phyloP scores from a whole-genome alignment of 2,113 vertebrate species.

The Megalops atlanticus region DNA sequence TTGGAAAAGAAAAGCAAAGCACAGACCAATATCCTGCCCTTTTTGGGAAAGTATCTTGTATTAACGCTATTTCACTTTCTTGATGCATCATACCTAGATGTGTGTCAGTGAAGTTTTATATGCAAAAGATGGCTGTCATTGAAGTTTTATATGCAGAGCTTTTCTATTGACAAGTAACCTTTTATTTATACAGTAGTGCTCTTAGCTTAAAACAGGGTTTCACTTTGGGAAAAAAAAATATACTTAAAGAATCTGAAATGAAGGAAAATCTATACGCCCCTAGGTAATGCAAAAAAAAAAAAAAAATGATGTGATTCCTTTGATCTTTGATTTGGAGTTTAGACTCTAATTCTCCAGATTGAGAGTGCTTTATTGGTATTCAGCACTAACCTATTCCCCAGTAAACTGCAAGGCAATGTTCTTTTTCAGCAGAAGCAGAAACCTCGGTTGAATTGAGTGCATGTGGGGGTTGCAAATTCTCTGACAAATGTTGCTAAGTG shows the following conservation, averaged over 20 bases:
- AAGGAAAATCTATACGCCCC: background rate
- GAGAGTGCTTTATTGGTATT: constrained; percentile 1
- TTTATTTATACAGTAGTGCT: too few species aligned
- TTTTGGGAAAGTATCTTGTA: too few species aligned
- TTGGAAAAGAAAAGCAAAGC: too few species aligned
- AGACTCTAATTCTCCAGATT: background rate
- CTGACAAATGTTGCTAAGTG: constrained; percentile 8
- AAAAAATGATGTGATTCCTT: constrained; percentile 1
- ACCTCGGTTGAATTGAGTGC: background rate
- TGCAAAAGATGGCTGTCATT: too few species aligned
- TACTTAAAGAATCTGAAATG: background rate
- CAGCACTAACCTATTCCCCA: background rate
- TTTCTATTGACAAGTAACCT: too few species aligned
- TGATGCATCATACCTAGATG: too few species aligned
- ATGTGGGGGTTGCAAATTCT: background rate
- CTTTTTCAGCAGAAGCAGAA: constrained; percentile 7
- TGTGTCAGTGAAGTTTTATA: too few species aligned
- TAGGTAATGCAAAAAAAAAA: background rate
- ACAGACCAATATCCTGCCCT: too few species aligned
- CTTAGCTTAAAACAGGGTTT: background rate
- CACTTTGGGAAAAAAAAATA: background rate
- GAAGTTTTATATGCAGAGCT: too few species aligned
- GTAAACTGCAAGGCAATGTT: background rate
- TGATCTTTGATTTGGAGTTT: background rate
- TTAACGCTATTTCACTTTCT: too few species aligned